These are phyloP conservation scores for Ichneumoninae sp. DNA, from an alignment of 2,888 invertebrate species.

Conservation along the genomic window DNA sequence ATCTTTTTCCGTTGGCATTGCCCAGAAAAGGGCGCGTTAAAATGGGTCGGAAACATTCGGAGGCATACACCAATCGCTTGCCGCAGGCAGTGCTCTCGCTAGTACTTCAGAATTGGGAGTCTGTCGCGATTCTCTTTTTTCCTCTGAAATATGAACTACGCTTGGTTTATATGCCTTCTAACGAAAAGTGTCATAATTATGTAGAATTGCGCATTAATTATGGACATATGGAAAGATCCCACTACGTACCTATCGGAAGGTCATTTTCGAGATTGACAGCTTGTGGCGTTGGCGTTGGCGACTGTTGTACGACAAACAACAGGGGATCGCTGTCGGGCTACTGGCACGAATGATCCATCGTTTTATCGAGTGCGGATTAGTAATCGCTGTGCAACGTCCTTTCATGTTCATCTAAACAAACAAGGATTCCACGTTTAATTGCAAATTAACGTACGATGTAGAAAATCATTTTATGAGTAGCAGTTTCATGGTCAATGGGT, in stretches of 20 bases:
- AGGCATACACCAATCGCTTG: not conserved
- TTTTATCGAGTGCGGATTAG: not conserved
- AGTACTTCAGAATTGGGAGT: not conserved
- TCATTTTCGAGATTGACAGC: not conserved
- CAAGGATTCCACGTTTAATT: not conserved
- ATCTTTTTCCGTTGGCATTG: constrained; percentile 7
- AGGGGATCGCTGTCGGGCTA: not conserved
- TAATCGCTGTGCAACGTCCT: not conserved
- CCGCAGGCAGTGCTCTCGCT: not conserved
- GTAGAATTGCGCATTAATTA: not conserved
- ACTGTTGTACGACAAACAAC: not conserved
- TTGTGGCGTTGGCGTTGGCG: not conserved
- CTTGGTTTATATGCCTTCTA: not conserved
- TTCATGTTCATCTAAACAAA: not conserved
- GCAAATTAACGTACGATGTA: not conserved
- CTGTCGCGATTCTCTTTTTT: not conserved
- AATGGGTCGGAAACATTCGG: constrained; percentile 8
- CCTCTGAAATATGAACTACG: not conserved
- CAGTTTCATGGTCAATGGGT: not conserved
- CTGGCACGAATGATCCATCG: not conserved
- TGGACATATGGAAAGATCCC: too few relatives aligned
- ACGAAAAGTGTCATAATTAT: constrained; percentile 11
- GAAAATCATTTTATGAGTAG: not conserved
- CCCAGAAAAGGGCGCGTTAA: constrained; percentile 26
- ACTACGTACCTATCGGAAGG: not conserved